phyloP scores from a whole-genome alignment of 1,140 invertebrate species.

The Heliconius eleuchia region DNA sequence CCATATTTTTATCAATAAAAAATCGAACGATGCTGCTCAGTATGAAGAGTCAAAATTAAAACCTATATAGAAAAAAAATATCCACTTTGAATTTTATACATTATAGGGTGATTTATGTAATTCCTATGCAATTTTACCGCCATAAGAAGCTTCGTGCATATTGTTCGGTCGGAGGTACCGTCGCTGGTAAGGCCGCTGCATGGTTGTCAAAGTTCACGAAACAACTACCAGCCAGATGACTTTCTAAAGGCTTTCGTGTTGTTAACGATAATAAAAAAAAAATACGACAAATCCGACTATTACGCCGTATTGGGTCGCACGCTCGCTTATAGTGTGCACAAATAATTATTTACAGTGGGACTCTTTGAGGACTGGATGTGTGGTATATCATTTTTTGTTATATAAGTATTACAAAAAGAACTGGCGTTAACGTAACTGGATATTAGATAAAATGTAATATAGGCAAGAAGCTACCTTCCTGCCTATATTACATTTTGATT shows the following conservation, averaged over 20 bases:
- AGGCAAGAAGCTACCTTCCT: no score
- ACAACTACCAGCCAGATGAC: slow-evolving; percentile 44
- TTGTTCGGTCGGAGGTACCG: slow-evolving; percentile 64
- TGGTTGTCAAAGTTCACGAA: slow-evolving; percentile 43
- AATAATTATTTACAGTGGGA: not conserved
- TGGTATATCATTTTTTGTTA: no score
- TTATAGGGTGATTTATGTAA: not conserved
- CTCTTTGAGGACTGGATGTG: not conserved
- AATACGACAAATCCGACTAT: slow-evolving; percentile 70
- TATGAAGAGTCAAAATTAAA: no score
- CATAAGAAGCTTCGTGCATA: slow-evolving; percentile 64
- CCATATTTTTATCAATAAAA: no score
- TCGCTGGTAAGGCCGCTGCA: slow-evolving; percentile 66
- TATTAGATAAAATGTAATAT: no score
- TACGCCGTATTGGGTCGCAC: slow-evolving; percentile 69
- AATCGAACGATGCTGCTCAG: no score
- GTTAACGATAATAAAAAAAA: slow-evolving; percentile 63
- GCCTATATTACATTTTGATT: no score
- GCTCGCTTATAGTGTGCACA: slow-evolving; percentile 43
- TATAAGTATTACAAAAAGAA: no score
- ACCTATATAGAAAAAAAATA: no score
- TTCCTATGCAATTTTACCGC: slow-evolving; percentile 52
- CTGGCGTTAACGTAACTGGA: no score
- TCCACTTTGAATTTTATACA: no score
- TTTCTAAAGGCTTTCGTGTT: slow-evolving; percentile 58